Evolutionary conservation across 2,888 invertebrate genomes (phyloP).

Genomic region (Hymenopus coronatus): DNA sequence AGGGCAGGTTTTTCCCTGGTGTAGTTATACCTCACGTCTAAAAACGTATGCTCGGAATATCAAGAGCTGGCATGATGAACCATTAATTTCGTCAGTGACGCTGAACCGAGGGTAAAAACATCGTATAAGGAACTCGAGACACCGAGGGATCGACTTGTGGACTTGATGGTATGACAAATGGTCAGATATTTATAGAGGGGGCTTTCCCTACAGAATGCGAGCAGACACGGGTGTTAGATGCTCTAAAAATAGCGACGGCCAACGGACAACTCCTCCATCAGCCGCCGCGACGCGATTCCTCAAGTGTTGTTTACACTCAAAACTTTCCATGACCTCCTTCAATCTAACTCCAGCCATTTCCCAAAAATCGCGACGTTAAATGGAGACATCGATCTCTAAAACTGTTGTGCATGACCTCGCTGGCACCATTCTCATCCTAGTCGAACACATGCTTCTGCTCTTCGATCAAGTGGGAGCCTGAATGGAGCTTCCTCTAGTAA

Average conservation of each 20-base stretch:
- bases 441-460: too few relatives aligned
- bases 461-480: too few relatives aligned
- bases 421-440: too few relatives aligned
- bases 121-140: neutral
- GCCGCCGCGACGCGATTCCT: neutral
- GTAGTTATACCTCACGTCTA: too few relatives aligned
- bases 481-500: too few relatives aligned
- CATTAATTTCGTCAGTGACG: neutral
- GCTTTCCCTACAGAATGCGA: neutral
- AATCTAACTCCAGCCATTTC: neutral
- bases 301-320: neutral
- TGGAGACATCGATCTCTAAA: neutral
- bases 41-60: neutral
- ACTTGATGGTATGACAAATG: neutral
- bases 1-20: too few relatives aligned
- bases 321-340: neutral
- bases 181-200: neutral
- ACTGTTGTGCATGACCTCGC: neutral
- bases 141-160: neutral
- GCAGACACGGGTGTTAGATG: neutral
- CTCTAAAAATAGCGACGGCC: neutral
- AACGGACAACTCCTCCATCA: neutral
- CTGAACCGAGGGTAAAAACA: neutral
- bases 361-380: too few relatives aligned
- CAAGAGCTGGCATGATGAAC: neutral